Percentiles rank a stretch among this genome's conserved stretches.
Conservation (phyloP, 2,888 invertebrate genomes). For the Morinoia aosen region DNA sequence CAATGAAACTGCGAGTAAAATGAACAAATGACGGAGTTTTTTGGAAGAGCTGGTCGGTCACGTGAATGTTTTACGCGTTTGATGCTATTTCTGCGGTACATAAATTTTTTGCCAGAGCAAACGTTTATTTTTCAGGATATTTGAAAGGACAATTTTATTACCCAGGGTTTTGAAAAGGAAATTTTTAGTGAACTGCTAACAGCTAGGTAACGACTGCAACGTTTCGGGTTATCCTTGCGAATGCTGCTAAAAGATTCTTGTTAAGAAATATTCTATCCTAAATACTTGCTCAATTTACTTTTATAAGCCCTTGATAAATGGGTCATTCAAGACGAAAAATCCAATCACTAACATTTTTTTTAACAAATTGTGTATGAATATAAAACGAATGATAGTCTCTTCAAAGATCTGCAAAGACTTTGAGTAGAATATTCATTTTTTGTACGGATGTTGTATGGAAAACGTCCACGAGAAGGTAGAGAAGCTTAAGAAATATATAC, state of each 20-base stretch:
- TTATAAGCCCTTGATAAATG: not conserved
- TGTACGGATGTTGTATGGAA: too few species aligned
- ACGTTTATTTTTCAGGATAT: not conserved
- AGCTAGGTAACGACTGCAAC: not conserved
- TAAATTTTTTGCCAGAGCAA: not conserved
- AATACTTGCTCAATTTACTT: not conserved
- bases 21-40: not conserved
- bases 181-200: not conserved
- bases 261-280: not conserved
- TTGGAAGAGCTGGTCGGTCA: not conserved
- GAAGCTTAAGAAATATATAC: too few species aligned
- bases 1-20: not conserved
- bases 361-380: too few species aligned
- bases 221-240: not conserved
- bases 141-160: not conserved
- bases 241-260: not conserved
- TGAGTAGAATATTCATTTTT: too few species aligned
- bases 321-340: not conserved
- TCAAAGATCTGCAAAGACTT: not conserved
- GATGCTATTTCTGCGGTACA: not conserved
- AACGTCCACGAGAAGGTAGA: too few species aligned
- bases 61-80: not conserved
- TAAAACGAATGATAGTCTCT: too few species aligned
- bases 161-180: not conserved
- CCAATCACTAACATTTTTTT: too few species aligned